phyloP scores from a whole-genome alignment of 2,113 vertebrate species.

The Bubo bubo region DNA sequence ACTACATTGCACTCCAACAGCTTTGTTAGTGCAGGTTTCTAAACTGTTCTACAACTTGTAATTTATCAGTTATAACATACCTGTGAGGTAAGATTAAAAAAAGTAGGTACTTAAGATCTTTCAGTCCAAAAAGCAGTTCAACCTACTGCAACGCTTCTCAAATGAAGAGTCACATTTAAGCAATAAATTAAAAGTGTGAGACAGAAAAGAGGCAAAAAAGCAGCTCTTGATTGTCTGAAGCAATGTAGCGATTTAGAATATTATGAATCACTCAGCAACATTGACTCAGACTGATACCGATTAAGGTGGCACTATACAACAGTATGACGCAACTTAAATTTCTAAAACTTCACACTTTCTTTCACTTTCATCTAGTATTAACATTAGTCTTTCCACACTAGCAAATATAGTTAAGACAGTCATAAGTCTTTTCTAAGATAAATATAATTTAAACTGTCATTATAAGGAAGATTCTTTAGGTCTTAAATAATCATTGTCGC shows the following conservation, averaged over 20 bases:
- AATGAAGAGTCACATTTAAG: background rate
- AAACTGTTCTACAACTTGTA: background rate
- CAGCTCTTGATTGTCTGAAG: background rate
- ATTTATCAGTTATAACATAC: background rate
- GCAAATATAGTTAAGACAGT: background rate
- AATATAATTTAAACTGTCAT: background rate
- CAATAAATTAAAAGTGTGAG: background rate
- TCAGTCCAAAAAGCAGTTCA: background rate
- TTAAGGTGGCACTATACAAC: background rate
- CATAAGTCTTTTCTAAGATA: background rate
- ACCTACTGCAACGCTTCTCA: background rate
- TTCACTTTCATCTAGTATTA: background rate
- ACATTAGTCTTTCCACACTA: background rate
- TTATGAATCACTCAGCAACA: background rate
- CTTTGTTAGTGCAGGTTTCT: background rate
- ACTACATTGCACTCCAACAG: background rate
- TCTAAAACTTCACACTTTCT: background rate
- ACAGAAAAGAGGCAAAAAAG: background rate
- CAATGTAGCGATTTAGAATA: background rate
- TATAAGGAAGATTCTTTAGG: background rate
- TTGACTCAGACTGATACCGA: rapidly evolving
- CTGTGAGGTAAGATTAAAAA: background rate
- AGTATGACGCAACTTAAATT: background rate
- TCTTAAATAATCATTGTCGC: background rate
- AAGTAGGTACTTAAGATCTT: background rate